These are phyloP conservation scores for Glaucomys volans DNA, from an alignment of 2,113 vertebrate species.

Conservation along the genomic window DNA sequence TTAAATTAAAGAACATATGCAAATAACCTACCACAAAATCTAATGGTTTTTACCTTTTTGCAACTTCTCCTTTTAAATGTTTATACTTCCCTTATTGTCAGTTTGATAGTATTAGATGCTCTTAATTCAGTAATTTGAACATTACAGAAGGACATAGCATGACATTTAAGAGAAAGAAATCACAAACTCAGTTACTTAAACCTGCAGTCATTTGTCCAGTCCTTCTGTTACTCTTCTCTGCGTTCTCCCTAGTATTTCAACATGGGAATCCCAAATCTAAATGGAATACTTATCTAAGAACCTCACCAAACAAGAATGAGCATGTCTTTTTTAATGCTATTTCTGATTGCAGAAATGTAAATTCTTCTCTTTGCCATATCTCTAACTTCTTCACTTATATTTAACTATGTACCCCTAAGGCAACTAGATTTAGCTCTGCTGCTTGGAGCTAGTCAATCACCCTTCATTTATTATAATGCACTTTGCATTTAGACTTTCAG, in stretches of 20 bases:
- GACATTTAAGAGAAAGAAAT: background rate
- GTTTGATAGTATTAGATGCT: background rate
- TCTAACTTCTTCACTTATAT: slow-evolving; percentile 26
- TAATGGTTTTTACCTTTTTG: background rate
- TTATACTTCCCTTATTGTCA: background rate
- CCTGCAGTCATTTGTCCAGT: background rate
- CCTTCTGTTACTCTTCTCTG: background rate
- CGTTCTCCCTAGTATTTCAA: background rate
- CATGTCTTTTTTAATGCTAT: background rate
- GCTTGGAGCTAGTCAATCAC: background rate
- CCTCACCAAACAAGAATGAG: background rate
- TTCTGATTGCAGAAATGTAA: slow-evolving; percentile 1
- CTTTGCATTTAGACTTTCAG: background rate
- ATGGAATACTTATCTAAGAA: background rate
- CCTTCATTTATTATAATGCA: background rate
- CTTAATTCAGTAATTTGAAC: background rate
- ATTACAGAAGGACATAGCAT: background rate
- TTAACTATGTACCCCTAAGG: background rate
- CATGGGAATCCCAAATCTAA: background rate
- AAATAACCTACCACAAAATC: background rate
- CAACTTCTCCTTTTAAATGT: background rate
- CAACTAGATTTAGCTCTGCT: background rate
- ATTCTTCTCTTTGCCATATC: background rate
- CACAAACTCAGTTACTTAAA: background rate
- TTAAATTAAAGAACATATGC: background rate